phyloP scores from a whole-genome alignment of 2,888 invertebrate species.

The Phlogophora meticulosa region DNA sequence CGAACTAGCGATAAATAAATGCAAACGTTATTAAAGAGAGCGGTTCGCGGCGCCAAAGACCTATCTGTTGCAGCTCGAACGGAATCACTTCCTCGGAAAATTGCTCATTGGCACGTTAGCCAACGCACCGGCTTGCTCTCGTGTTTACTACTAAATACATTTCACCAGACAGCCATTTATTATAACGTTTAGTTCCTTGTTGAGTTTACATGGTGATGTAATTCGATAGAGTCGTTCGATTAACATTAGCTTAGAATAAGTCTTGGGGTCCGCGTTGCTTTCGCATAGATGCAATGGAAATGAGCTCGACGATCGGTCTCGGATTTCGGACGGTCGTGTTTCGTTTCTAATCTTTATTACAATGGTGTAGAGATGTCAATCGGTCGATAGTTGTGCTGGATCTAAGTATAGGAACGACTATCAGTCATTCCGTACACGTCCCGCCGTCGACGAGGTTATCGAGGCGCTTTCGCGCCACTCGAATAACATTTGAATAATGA shows the following conservation, averaged over 20 bases:
- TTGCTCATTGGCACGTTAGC: slow-evolving; percentile 76
- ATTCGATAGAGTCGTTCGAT: slow-evolving; percentile 74
- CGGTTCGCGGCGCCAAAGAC: slow-evolving; percentile 66
- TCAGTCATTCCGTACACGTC: slow-evolving; percentile 85
- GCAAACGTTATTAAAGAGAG: slow-evolving; percentile 69
- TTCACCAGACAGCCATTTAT: slow-evolving; percentile 65
- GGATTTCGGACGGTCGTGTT: slow-evolving; percentile 66
- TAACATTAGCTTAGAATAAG: slow-evolving; percentile 75
- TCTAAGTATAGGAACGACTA: slow-evolving; percentile 75
- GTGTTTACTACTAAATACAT: slow-evolving; percentile 70
- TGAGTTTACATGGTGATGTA: slow-evolving; percentile 72
- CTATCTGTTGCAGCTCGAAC: slow-evolving; percentile 66
- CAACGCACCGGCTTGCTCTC: slow-evolving; percentile 45
- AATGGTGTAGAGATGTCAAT: slow-evolving; percentile 71
- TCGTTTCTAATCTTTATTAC: slow-evolving; percentile 74
- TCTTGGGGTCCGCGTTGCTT: slow-evolving; percentile 73
- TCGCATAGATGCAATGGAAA: slow-evolving; percentile 78
- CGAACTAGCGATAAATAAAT: slow-evolving; percentile 67
- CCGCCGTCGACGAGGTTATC: slow-evolving; percentile 81
- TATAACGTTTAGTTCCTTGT: slow-evolving; percentile 63
- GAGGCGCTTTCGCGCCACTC: slow-evolving; percentile 86
- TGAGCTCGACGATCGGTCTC: slow-evolving; percentile 70
- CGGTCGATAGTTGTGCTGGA: slow-evolving; percentile 64
- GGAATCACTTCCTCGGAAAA: slow-evolving; percentile 80
- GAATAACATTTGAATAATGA: slow-evolving; percentile 89